phyloP scores from a whole-genome alignment of 2,797 vertebrate genomes.

The Octomys mimax region DNA sequence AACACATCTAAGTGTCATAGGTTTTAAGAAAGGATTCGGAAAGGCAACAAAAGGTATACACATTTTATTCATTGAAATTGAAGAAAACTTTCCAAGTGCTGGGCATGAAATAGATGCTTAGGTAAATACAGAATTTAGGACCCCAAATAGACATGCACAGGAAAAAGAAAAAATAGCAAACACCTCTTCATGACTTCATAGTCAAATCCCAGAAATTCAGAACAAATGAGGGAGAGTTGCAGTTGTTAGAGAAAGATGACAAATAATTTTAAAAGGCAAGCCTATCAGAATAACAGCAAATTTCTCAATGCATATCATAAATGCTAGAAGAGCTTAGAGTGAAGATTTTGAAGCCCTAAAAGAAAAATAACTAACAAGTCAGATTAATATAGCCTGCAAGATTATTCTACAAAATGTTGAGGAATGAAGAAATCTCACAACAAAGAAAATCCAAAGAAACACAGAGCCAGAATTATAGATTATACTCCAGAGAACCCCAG shows the following conservation, averaged over 20 bases:
- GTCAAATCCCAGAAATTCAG: background rate
- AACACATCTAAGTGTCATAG: background rate
- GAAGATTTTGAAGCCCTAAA: background rate
- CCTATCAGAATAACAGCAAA: background rate
- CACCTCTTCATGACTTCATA: background rate
- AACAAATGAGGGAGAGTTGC: background rate
- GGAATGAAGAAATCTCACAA: background rate
- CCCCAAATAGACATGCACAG: background rate
- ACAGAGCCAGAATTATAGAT: background rate
- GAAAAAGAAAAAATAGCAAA: background rate
- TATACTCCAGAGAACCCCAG: background rate
- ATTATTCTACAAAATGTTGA: background rate
- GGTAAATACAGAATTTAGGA: background rate
- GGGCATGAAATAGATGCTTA: background rate
- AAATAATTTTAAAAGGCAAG: background rate
- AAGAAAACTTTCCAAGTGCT: background rate
- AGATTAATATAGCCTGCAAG: background rate
- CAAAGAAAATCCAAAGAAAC: background rate
- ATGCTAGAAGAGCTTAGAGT: background rate
- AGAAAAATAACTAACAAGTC: background rate
- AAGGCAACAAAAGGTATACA: background rate
- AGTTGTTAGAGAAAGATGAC: background rate
- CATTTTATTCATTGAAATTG: background rate
- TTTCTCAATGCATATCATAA: background rate
- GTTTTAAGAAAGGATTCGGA: background rate